phyloP scores from a whole-genome alignment of 2,797 vertebrate species.

The Anableps anableps region DNA sequence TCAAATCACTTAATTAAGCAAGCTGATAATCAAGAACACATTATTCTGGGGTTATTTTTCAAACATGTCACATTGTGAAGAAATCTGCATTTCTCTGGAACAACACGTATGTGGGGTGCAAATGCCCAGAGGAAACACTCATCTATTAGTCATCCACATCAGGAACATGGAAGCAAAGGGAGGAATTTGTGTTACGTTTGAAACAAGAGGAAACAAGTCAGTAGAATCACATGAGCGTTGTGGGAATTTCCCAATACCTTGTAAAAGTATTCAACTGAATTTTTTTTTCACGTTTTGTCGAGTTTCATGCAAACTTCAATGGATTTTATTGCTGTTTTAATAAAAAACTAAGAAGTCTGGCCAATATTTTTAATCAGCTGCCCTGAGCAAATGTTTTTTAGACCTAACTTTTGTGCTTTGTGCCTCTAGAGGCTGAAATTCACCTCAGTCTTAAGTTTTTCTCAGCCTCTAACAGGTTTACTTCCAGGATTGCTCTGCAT shows the following conservation, averaged over 20 bases:
- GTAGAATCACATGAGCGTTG: not conserved
- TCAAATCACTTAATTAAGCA: conserved; percentile 32
- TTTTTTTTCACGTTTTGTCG: not conserved
- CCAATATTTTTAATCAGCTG: not conserved
- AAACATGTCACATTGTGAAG: conserved; percentile 28
- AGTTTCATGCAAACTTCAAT: not conserved
- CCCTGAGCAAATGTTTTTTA: not conserved
- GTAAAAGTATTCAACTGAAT: not conserved
- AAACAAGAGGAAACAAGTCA: not conserved
- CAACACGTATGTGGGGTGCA: not conserved
- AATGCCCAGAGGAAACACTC: conserved; percentile 5
- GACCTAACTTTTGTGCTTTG: not conserved
- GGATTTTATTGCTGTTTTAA: not conserved
- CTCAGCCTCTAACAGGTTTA: not conserved
- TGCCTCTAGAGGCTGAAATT: not conserved
- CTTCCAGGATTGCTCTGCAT: not conserved
- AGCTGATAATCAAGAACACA: conserved; percentile 39
- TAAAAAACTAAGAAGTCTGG: not conserved
- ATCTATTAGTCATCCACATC: not conserved
- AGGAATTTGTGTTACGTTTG: not conserved
- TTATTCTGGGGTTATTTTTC: conserved; percentile 32
- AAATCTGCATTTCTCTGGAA: conserved; percentile 21
- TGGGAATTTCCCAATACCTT: not conserved
- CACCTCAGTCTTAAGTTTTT: not conserved
- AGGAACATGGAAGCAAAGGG: not conserved